Evolutionary conservation across 2,113 vertebrate species (phyloP).

Genomic region (Dipodomys ordii): DNA sequence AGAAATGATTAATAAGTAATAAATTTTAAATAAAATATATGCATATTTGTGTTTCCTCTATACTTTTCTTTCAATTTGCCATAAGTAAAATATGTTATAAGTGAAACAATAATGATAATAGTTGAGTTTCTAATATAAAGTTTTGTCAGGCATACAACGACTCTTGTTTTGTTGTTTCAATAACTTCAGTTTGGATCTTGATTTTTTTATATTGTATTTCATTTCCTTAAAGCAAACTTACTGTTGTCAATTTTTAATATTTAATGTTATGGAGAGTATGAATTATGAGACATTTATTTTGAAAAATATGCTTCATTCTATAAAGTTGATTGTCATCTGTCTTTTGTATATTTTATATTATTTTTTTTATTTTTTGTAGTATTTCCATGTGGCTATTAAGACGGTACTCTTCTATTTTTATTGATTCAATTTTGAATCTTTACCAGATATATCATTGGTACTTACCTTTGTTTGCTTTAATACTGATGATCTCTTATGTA

Average conservation of each 20-base stretch:
- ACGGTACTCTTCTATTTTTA: background rate
- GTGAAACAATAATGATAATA: background rate
- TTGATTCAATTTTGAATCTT: background rate
- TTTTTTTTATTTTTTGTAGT: background rate
- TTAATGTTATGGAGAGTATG: background rate
- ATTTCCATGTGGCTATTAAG: background rate
- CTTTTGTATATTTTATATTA: background rate
- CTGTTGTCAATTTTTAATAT: background rate
- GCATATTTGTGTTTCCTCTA: background rate
- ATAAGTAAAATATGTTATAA: too few species aligned
- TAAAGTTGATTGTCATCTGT: background rate
- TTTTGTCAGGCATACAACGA: too few species aligned
- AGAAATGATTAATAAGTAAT: background rate
- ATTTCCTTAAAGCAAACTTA: background rate
- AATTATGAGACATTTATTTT: background rate
- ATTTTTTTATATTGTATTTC: background rate
- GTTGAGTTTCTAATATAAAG: too few species aligned
- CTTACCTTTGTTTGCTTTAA: background rate
- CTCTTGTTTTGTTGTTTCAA: background rate
- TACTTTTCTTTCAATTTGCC: background rate
- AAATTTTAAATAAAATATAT: background rate
- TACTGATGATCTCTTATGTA: background rate
- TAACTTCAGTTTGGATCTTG: background rate
- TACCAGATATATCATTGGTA: background rate
- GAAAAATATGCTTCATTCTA: background rate